Percentiles rank a stretch among this genome's conserved stretches.
These are phyloP conservation scores for Chinchilla lanigera DNA, from an alignment of 2,113 vertebrate genomes.

Conservation along the genomic window DNA sequence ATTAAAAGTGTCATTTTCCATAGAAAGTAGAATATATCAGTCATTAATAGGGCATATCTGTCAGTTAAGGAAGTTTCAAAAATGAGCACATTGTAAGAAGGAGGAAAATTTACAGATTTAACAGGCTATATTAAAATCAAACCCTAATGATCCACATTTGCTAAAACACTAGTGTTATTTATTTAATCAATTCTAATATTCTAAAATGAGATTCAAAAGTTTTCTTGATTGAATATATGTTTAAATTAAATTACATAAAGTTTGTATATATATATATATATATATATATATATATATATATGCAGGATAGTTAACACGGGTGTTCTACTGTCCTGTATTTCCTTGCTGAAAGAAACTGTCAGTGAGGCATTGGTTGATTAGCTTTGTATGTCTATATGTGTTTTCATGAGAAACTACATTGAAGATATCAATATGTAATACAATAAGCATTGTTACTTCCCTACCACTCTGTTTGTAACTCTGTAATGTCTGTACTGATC, in stretches of 20 bases:
- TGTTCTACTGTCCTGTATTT: too few species aligned
- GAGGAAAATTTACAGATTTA: neutral
- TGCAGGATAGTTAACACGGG: too few species aligned
- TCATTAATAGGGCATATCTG: neutral
- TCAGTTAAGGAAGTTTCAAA: neutral
- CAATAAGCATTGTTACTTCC: too few species aligned
- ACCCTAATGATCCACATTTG: neutral
- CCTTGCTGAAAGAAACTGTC: too few species aligned
- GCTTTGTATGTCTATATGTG: too few species aligned
- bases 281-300: too few species aligned
- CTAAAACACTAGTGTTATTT: neutral
- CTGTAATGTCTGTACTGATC: too few species aligned
- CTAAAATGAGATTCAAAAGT: neutral
- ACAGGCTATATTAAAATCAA: neutral
- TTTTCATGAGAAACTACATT: too few species aligned
- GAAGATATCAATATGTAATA: too few species aligned
- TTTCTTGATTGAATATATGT: neutral
- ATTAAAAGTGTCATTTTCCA: neutral
- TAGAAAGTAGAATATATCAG: neutral
- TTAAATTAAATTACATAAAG: neutral
- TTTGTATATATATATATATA: too few species aligned
- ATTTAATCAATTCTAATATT: neutral
- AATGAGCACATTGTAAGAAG: neutral
- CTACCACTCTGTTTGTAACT: too few species aligned
- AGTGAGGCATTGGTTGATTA: too few species aligned